phyloP scores from a whole-genome alignment of 2,797 vertebrate genomes.

The Alcedo quadribrachys region DNA sequence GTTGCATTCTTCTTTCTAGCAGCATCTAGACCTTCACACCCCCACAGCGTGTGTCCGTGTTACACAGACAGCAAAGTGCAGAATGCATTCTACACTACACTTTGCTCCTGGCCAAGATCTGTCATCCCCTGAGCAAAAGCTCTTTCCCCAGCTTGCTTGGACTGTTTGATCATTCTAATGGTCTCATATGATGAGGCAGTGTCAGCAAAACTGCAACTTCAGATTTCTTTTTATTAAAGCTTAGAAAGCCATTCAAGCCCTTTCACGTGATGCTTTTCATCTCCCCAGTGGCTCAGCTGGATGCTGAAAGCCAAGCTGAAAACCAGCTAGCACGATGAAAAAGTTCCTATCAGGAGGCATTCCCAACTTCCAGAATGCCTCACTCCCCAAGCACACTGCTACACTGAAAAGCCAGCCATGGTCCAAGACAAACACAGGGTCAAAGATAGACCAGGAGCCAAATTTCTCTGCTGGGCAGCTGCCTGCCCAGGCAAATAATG shows the following conservation, averaged over 20 bases:
- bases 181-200: not conserved
- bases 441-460: not conserved
- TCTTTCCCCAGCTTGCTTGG: not conserved
- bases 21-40: not conserved
- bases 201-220: not conserved
- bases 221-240: not conserved
- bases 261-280: not conserved
- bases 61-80: too few relatives aligned
- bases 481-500: not conserved
- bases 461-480: not conserved
- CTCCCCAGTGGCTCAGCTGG: not conserved
- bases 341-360: not conserved
- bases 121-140: not conserved
- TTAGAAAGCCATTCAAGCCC: not conserved
- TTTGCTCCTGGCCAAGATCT: not conserved
- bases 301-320: not conserved
- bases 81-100: fast-evolving
- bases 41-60: fast-evolving
- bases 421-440: not conserved
- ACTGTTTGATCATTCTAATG: not conserved
- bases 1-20: not conserved
- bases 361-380: not conserved
- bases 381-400: not conserved
- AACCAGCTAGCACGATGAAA: not conserved
- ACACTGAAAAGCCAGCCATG: fast-evolving